Percentiles rank a stretch among this genome's conserved stretches.
phyloP scores from a whole-genome alignment of 2,888 invertebrate genomes.

The Metellina segmentata region DNA sequence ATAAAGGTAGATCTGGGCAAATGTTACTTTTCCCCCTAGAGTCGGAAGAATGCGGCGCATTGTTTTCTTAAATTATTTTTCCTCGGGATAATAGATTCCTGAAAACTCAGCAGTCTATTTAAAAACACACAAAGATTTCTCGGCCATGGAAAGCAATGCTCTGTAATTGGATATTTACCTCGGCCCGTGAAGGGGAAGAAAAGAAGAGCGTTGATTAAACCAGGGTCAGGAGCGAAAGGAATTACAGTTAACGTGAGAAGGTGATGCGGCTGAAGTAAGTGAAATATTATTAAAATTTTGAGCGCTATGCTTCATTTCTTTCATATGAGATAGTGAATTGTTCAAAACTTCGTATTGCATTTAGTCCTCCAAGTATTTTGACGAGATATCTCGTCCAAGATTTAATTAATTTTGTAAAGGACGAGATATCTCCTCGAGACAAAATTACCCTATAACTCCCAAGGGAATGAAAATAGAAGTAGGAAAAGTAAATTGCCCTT shows the following conservation, averaged over 20 bases:
- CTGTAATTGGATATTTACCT: slow-evolving; percentile 25
- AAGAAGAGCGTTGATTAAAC: not conserved
- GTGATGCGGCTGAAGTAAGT: not conserved
- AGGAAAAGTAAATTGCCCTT: too few relatives aligned
- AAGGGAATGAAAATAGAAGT: too few relatives aligned
- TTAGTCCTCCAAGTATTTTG: too few relatives aligned
- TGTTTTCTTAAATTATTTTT: slow-evolving; percentile 31
- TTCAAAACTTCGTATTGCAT: too few relatives aligned
- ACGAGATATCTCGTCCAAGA: too few relatives aligned
- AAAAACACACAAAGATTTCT: not conserved
- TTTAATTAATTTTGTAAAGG: too few relatives aligned
- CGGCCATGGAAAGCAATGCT: not conserved
- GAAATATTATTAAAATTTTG: not conserved
- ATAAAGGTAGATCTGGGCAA: not conserved
- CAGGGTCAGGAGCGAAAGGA: not conserved
- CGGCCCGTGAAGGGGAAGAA: not conserved
- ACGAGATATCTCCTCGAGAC: too few relatives aligned
- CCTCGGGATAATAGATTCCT: slow-evolving; percentile 19
- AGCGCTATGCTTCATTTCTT: not conserved
- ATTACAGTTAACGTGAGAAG: not conserved
- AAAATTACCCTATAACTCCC: too few relatives aligned
- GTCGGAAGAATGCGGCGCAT: slow-evolving; percentile 1
- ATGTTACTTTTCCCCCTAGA: not conserved
- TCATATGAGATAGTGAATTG: too few relatives aligned
- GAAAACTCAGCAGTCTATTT: slow-evolving; percentile 1